Evolutionary conservation across 2,888 invertebrate species (phyloP), one percentile per base, ranked within the genome.

Genomic region (Nephrotoma flavescens): DNA sequence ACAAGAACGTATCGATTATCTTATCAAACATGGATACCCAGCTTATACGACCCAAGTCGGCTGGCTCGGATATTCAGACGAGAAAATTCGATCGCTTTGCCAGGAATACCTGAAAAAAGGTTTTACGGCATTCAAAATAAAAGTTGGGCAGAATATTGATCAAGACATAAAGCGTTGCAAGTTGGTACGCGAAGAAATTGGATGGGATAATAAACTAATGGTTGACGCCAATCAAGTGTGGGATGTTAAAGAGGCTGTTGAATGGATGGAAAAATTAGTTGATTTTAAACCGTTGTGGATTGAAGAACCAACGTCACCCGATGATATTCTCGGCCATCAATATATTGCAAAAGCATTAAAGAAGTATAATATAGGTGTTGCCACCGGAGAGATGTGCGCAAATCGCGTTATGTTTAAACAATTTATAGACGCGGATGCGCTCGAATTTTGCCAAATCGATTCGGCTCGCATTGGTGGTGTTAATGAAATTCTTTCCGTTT

Each of bases 371-470:
- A 87, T 98, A 88, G 96, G 95, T 3, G 97, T 98, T 52, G 98
- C 98, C 0, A 96, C 97, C 0, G 98, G 98, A 0, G 98, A 98
- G 92, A 96, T 96, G 95, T 97, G 97, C 90, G 96, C 96, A 44
- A 98, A 98, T 92, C 93, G 97, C 87, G 95, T 98, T 0, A 95
- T 98, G 93, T 98, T 98, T 92, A 98, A 98, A 90, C 98, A 97
- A 91, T 95, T 98, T 89, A 91, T 98, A 41, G 96, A 96, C 91
- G 93, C 95, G 15, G 94, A 94, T 41, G 97, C 95, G 0, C 93
- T 97, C 91, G 95, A 97, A 90, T 97, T 93, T 91, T 97, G 97
- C 90, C 98, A 98, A 92, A 96, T 98, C 87, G 98, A 98, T 92
- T 95, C 97, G 0, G 97, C 97, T 85, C 93, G 98, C 87, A 94